Evolutionary conservation across 2,797 vertebrate genomes (phyloP).

Genomic region (Rhodeus uyekii): DNA sequence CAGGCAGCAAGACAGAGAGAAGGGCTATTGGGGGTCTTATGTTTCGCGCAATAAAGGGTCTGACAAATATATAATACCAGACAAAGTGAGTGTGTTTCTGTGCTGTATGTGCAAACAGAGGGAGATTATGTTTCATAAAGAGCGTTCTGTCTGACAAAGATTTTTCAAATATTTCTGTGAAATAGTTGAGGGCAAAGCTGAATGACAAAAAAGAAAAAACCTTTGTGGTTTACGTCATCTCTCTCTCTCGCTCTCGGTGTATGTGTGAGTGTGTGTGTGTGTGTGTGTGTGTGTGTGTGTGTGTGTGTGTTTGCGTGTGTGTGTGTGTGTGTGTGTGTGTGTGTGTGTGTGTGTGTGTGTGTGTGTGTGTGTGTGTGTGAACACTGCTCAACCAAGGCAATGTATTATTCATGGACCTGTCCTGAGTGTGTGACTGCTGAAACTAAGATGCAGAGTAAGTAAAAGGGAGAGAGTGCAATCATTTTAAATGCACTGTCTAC

Average conservation of each 20-base stretch:
- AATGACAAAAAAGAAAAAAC: constrained; percentile 33
- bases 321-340: neutral
- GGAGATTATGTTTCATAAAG: constrained; percentile 50
- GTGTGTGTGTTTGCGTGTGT: neutral
- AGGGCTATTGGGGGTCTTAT: constrained; percentile 23
- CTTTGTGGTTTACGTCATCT: constrained; percentile 13
- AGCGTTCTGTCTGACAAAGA: constrained; percentile 35
- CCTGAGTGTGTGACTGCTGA: constrained; percentile 64
- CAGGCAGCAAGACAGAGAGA: constrained; percentile 37
- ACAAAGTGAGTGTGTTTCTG: neutral
- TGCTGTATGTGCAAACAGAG: constrained; percentile 42
- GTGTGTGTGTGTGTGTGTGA: neutral
- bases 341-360: too few species aligned
- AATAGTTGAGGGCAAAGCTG: constrained; percentile 14
- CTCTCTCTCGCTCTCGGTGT: too few species aligned
- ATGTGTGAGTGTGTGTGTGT: neutral
- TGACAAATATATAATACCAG: constrained; percentile 40
- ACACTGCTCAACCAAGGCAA: constrained; percentile 46
- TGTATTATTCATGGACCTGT: constrained; percentile 75
- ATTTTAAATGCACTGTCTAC: neutral
- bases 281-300: neutral
- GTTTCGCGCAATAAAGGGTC: constrained; percentile 56
- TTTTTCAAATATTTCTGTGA: constrained; percentile 42
- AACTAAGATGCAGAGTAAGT: constrained; percentile 58
- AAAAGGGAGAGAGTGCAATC: constrained; percentile 31